phyloP scores from a whole-genome alignment of 1,140 invertebrate genomes.

The Magallana ariakensis region DNA sequence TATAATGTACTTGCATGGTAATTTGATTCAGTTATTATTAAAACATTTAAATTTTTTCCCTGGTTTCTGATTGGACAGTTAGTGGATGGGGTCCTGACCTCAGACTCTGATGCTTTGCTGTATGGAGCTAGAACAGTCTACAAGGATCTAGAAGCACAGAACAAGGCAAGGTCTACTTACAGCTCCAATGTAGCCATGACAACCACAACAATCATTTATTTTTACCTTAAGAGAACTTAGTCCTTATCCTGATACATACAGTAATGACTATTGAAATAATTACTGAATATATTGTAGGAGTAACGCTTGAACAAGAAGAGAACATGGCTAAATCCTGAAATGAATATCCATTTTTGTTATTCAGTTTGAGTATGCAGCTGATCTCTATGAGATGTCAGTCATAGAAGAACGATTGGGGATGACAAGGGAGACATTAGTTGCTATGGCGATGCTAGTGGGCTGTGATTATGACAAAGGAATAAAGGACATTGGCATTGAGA shows the following conservation, averaged over 20 bases:
- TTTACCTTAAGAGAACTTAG: too few relatives aligned
- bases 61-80: slow-evolving; percentile 81
- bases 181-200: neutral
- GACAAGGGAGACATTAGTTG: slow-evolving; percentile 90
- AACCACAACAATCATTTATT: too few relatives aligned
- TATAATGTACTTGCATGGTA: too few relatives aligned
- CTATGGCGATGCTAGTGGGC: slow-evolving; percentile 89
- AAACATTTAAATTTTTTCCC: too few relatives aligned
- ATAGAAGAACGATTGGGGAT: slow-evolving; percentile 84
- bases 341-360: neutral
- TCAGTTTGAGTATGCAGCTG: slow-evolving; percentile 81
- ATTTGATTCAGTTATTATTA: too few relatives aligned
- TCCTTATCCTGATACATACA: too few relatives aligned
- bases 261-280: too few relatives aligned
- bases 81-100: slow-evolving; percentile 91
- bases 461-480: slow-evolving; percentile 93
- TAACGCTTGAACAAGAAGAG: too few relatives aligned
- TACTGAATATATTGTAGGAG: too few relatives aligned
- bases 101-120: slow-evolving; percentile 95
- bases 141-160: slow-evolving; percentile 88
- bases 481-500: slow-evolving; percentile 89
- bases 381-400: slow-evolving; percentile 86
- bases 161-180: slow-evolving; percentile 64
- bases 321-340: too few relatives aligned
- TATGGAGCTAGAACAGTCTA: slow-evolving; percentile 92